These are phyloP conservation scores for Rotaria magnacalcarata DNA, from an alignment of 2,888 invertebrate species.

Conservation along the genomic window DNA sequence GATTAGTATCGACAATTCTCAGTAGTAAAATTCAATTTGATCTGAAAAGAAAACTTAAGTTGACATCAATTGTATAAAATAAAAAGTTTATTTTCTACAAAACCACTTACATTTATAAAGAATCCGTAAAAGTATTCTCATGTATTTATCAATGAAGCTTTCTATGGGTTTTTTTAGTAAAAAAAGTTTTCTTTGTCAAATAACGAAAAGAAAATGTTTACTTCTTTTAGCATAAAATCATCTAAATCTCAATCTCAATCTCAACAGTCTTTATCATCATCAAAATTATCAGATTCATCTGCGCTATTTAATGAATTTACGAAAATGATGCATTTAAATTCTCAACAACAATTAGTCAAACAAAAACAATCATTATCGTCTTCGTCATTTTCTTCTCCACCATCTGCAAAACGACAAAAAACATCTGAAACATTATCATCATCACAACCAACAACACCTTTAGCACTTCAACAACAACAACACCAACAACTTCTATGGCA, in stretches of 20 bases:
- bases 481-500: conserved; percentile 3
- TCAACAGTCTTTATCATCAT: conserved; percentile 14
- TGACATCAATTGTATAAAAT: background rate
- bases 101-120: background rate
- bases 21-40: too few species aligned
- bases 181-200: background rate
- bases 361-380: background rate
- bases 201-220: background rate
- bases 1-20: too few species aligned
- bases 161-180: background rate
- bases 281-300: background rate
- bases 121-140: background rate
- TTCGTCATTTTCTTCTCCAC: background rate
- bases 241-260: background rate
- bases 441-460: background rate
- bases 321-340: conserved; percentile 14
- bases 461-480: conserved; percentile 1
- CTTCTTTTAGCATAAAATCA: background rate
- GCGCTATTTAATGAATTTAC: conserved; percentile 4
- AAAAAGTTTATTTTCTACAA: background rate
- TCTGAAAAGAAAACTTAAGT: too few species aligned
- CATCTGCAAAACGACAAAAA: conserved; percentile 6
- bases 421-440: background rate
- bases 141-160: background rate
- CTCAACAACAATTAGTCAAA: background rate